Base-by-base conservation (phyloP, 2,888 invertebrate genomes). In the Andrena minutula region DNA sequence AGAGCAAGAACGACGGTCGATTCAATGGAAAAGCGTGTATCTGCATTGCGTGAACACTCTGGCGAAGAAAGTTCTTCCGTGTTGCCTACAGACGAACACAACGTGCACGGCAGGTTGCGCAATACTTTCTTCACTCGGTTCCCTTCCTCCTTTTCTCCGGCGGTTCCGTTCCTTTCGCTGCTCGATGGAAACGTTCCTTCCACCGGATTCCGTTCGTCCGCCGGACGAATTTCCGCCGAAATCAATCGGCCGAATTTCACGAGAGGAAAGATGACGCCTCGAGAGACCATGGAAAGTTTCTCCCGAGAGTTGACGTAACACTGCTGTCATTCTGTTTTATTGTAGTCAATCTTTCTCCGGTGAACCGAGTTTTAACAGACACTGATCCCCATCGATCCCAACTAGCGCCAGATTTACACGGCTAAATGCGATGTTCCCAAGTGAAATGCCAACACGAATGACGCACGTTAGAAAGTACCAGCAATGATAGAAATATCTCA, bases 21-120 rank as follows among this genome's bases (percentile, higher is more conserved):
- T 26, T 35, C 51, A 73, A 73, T 74, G 69, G 72, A 74, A 72
- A 69, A 68, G 47, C 64, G 73, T 73, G 60, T 68, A 75, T 79
- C 78, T 80, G 73, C 75, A 84, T 83, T 88, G 87, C 88, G 79
- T 82, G 86, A 86, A 84, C 77, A 75, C 78, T 12, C 41, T 28
- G 69, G 64, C 75, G 87, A 92, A 90, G 92, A 92, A 92, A 91
- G 92, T 92, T 89, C 86, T 91, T 91, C 91, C 92, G 90, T 87
- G 90, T 90, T 83, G 65, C 20, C 49, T 65, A 53, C 53, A 76
- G 60, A 35, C 56, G 20, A 68, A 63, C 68, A 41, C 41, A 41
- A 41, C 41, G 41, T 26, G 53, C n/a, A 28, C 70, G 70, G 56
- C 65, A 28, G 65, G 80, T 90, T 89, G 84, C 84, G 80, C 83